Base-by-base conservation (phyloP, 2,888 invertebrate species). In the Criorhina ranunculi region DNA sequence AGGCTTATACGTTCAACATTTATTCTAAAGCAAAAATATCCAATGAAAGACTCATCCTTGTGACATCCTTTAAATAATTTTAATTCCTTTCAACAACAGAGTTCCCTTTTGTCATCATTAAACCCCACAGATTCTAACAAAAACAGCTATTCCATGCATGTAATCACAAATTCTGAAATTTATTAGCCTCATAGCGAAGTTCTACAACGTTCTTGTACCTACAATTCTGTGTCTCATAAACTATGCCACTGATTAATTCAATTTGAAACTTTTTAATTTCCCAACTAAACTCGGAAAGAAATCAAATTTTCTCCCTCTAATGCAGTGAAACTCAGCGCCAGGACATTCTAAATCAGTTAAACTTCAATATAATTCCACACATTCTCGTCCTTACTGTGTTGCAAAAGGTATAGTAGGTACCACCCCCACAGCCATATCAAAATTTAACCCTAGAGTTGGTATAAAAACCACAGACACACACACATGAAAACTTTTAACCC, bases 281-380 rank as follows among this genome's bases (percentile, higher is more conserved):
- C 7, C 42, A 12, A 31, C 12, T 9, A 9, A 40, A 44, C 24
- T 12, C n/a, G 7, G 24, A 40, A 31, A 17, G 15, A 62, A 64
- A 64, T 42, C 31, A 40, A 40, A 51, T 40, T 9, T 17, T n/a
- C 33, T 15, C 5, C 19, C 11, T n/a, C 5, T 35, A 1, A 6
- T 8, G 12, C 31, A 17, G 5, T 11, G 37, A 15, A 17, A n/a
- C 49, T 3, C 35, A 19, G 15, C 17, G 12, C 33, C 11, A 12
- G 31, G 35, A 24, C 37, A 64, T 67, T 76, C 57, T 49, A 66
- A 76, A 76, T 76, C 66, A 49, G 66, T 76, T 76, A 67, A 76
- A 76, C 76, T 57, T 76, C 66, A 59, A 67, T 76, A 67, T 24
- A 76, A 59, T 66, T 67, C 46, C 57, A 76, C 49, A 57, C 49